Evolutionary conservation across 2,888 invertebrate genomes (phyloP).

Genomic region (Pogonocherus hispidulus): DNA sequence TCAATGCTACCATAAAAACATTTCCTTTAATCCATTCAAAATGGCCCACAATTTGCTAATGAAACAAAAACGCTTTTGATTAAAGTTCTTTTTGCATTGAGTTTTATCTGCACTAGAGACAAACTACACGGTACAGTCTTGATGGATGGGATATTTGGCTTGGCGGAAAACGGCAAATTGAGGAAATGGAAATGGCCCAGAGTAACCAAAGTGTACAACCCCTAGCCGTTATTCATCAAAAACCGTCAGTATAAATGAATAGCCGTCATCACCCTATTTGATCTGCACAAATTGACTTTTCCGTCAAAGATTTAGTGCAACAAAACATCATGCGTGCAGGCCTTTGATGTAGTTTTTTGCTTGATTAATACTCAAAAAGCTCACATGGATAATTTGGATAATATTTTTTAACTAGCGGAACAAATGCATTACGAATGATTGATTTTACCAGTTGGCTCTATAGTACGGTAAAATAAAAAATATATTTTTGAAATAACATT

Average conservation of each 20-base stretch:
- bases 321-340: constrained; percentile 21
- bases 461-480: background rate
- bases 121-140: constrained; percentile 24
- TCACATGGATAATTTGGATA: background rate
- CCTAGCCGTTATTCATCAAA: constrained; percentile 54
- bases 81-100: constrained; percentile 3
- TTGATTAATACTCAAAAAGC: constrained; percentile 16
- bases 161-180: constrained; percentile 51
- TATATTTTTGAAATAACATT: no score
- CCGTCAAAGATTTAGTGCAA: constrained; percentile 20
- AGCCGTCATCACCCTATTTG: constrained; percentile 53
- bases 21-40: background rate
- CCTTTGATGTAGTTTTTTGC: constrained; percentile 30
- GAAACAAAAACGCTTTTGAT: constrained; percentile 29
- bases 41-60: constrained; percentile 23
- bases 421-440: background rate
- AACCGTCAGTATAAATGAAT: constrained; percentile 54
- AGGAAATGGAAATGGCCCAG: constrained; percentile 53
- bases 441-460: background rate
- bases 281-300: constrained; percentile 36
- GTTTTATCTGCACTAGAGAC: constrained; percentile 13
- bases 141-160: constrained; percentile 33
- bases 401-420: background rate
- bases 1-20: background rate
- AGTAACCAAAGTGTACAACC: constrained; percentile 38